Percentiles rank a stretch among this genome's conserved stretches.
phyloP scores from a whole-genome alignment of 2,113 vertebrate species.

The Python bivittatus region DNA sequence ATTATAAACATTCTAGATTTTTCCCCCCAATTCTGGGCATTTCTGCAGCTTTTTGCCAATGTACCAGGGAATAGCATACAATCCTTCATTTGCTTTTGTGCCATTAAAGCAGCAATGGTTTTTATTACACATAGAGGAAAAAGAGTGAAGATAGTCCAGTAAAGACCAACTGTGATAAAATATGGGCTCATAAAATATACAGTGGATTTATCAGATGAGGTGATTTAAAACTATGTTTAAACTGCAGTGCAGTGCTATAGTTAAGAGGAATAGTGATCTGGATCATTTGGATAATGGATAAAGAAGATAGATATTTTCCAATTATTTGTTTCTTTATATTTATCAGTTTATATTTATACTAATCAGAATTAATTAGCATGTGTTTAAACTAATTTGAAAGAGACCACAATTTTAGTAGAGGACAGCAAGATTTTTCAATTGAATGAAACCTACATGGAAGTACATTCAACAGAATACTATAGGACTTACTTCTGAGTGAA shows the following conservation, averaged over 20 bases:
- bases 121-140: not conserved
- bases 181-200: constrained; percentile 16
- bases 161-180: constrained; percentile 27
- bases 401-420: not conserved
- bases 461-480: not conserved
- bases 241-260: constrained; percentile 35
- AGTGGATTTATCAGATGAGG: constrained; percentile 36
- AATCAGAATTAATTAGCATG: not conserved
- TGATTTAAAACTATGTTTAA: constrained; percentile 2
- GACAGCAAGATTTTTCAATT: no score
- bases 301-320: not conserved
- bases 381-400: not conserved
- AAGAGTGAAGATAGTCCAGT: constrained; percentile 8
- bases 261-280: constrained; percentile 35
- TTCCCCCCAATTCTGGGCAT: not conserved
- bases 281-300: not conserved
- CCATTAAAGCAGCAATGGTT: not conserved
- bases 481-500: not conserved
- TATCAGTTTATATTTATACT: not conserved
- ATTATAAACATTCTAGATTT: not conserved
- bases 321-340: not conserved
- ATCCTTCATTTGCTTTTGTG: constrained; percentile 3
- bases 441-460: not conserved
- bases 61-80: not conserved
- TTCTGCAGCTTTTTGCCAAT: not conserved